phyloP scores from a whole-genome alignment of 2,113 vertebrate species.

The Enhydra lutris region DNA sequence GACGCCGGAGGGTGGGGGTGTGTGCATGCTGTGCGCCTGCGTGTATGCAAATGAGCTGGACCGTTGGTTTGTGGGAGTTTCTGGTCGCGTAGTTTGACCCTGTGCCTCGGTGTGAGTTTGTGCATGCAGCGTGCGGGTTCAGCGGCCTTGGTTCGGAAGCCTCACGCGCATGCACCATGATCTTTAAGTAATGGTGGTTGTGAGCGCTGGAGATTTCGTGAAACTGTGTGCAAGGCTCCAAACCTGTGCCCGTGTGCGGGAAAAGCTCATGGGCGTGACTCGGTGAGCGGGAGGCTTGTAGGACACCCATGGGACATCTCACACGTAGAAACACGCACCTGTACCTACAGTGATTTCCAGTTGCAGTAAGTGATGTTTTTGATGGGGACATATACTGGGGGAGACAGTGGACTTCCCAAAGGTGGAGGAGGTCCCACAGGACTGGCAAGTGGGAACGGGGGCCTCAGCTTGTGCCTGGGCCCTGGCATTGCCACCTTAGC shows the following conservation, averaged over 20 bases:
- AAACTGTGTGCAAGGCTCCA: background rate
- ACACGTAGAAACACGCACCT: background rate
- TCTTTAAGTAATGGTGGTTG: background rate
- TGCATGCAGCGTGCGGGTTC: rapidly evolving
- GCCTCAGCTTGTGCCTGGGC: background rate
- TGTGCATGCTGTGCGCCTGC: background rate
- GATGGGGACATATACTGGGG: background rate
- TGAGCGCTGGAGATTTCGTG: background rate
- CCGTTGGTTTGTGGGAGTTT: too few species aligned
- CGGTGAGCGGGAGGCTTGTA: too few species aligned
- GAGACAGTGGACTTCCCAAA: background rate
- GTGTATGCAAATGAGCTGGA: too few species aligned
- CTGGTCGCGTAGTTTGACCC: background rate
- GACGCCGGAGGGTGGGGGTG: too few species aligned
- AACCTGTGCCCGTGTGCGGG: background rate
- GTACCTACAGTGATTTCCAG: background rate
- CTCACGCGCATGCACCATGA: rapidly evolving
- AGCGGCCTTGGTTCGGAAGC: background rate
- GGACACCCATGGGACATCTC: background rate
- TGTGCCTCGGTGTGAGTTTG: background rate
- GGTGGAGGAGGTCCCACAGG: background rate
- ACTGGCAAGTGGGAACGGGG: too few species aligned
- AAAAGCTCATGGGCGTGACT: background rate
- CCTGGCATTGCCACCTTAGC: background rate
- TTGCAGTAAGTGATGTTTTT: background rate